Conservation (phyloP, 1,140 invertebrate species). For the Ceratosolen fusciceps region DNA sequence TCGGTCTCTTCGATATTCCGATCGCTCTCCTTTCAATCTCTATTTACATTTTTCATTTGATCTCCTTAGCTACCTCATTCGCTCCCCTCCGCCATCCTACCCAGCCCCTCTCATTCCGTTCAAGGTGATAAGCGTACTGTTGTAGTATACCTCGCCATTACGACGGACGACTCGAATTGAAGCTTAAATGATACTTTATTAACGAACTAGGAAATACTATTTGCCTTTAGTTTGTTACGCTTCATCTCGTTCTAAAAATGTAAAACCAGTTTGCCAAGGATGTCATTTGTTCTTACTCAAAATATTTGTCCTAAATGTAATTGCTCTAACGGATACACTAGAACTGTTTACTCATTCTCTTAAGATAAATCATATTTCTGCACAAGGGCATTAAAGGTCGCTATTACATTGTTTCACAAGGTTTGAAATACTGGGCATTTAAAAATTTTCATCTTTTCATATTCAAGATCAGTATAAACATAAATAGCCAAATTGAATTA, state of each 20-base stretch:
- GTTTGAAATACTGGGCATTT: not conserved
- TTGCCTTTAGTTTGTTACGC: not conserved
- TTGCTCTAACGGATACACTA: not conserved
- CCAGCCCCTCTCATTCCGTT: too few relatives aligned
- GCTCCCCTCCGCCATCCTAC: too few relatives aligned
- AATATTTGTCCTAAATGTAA: not conserved
- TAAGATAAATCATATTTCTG: not conserved
- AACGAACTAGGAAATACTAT: not conserved
- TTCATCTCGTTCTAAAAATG: slow-evolving; percentile 1
- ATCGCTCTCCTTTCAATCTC: not conserved
- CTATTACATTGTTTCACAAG: not conserved
- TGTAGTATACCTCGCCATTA: too few relatives aligned
- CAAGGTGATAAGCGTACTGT: too few relatives aligned
- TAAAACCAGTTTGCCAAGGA: slow-evolving; percentile 2
- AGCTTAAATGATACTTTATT: not conserved
- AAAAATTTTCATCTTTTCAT: not conserved
- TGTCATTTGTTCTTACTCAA: not conserved
- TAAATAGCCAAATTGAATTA: not conserved
- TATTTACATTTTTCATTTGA: not conserved
- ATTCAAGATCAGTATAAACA: not conserved
- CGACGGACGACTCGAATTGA: too few relatives aligned
- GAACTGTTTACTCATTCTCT: not conserved
- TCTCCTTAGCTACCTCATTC: not conserved
- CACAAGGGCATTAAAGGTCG: not conserved
- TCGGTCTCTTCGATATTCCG: not conserved